Conservation (phyloP, 2,113 vertebrate species). For the Pangasianodon hypophthalmus region DNA sequence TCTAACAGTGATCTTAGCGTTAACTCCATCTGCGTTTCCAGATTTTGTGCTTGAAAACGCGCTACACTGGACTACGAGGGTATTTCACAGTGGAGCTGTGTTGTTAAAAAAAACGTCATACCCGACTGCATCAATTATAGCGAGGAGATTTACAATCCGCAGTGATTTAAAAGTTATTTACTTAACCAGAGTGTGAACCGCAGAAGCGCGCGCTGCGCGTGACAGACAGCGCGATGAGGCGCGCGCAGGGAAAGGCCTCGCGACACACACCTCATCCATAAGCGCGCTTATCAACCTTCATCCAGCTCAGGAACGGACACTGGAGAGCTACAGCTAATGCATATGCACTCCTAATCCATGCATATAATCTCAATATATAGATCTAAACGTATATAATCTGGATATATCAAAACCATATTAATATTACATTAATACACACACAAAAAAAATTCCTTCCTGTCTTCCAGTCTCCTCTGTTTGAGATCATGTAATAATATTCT, state of each 20-base stretch:
- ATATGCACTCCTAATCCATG: too few species aligned
- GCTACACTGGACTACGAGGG: not conserved
- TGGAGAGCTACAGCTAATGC: too few species aligned
- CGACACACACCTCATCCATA: slow-evolving; percentile 69
- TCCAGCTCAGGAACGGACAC: not conserved
- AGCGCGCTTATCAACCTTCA: slow-evolving; percentile 2
- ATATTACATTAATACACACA: not conserved
- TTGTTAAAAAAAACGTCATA: not conserved
- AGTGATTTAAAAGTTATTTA: slow-evolving; percentile 57
- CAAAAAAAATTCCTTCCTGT: not conserved
- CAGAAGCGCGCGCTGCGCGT: slow-evolving; percentile 33
- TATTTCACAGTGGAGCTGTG: not conserved
- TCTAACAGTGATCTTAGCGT: not conserved
- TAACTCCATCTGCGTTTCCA: not conserved
- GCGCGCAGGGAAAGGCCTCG: slow-evolving; percentile 55
- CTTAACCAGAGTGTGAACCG: slow-evolving; percentile 67
- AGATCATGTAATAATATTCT: not conserved
- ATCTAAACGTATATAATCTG: not conserved
- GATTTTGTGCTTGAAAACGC: not conserved
- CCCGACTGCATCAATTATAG: slow-evolving; percentile 54
- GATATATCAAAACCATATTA: slow-evolving; percentile 4
- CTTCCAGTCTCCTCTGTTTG: not conserved
- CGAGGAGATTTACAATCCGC: slow-evolving; percentile 43
- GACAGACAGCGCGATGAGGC: slow-evolving; percentile 57
- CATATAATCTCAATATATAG: not conserved